Base-by-base conservation (phyloP, 92 coral and sea anemone species). In the Muricea muricata region DNA sequence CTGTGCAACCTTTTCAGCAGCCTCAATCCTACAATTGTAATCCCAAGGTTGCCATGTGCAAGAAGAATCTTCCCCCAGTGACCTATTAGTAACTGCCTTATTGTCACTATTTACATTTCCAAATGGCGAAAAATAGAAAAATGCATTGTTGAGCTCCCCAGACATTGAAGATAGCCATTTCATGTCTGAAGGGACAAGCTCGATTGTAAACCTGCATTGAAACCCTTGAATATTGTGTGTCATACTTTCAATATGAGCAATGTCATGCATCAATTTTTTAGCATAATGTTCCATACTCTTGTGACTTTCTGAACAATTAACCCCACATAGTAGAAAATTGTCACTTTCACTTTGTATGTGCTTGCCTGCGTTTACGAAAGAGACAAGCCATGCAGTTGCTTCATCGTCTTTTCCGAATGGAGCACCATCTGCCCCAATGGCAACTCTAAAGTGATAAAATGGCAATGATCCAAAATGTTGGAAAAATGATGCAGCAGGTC, bases 361-460 rank as follows among this genome's bases (percentile, higher is more conserved):
- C 32, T 79, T 57, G 20, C 83, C 90, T 1, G 76, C 86, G 63
- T 88, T 88, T 11, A 82, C 33, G 40, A 85, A 91, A 23, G 90
- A 85, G 29, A 91, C 73, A 28, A 85, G 85, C 87, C 92, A 88
- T 0, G 92, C 80, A 10, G 89, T 81, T 26, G 92, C 90, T 33
- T 81, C 87, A 17, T 90, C 86, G 25, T 90, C 93, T 47, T 90
- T 86, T 20, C 93, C 90, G 8, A 89, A 89, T 15, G 87, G 90
- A 1, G 90, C 93, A 1, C 84, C 85, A 50, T 86, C 93, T 15
- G 93, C 87, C 3, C 93, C 93, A 54, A 90, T 56, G 31, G 93
- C 80, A 7, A 91, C 73, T 39, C 82, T 80, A 25, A 91, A 91
- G 80, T 84, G 85, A 55, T 79, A 88, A 39, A 68, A n/a, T n/a